Evolutionary conservation across 2,113 vertebrate genomes (phyloP), one percentile per base, ranked within the genome.

Genomic region (Cheilinus undulatus): DNA sequence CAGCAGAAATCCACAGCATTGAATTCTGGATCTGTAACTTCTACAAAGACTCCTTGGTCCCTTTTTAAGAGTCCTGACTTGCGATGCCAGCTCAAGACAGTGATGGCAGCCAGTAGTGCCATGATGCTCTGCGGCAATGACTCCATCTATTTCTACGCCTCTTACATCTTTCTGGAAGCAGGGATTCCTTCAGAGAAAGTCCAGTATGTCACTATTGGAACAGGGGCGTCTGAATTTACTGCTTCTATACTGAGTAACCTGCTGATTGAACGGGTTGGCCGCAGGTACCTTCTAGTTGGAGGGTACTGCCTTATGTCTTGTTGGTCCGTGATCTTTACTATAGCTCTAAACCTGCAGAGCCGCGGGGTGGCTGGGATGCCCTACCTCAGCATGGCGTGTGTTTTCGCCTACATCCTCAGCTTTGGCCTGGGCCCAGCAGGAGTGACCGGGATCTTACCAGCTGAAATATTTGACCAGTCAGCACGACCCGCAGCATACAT

Each of bases 101-200:
- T 95, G 13, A 53, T 95, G 32, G 86, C 88, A 5, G 94, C 96
- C 74, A 94, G 95, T 87, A 95, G 95, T 0, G 94, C 95, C 83
- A 94, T 96, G 95, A 95, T 97, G 91, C 95, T 98, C 13, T 97
- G 96, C 0, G 95, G 96, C 7, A 97, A 96, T 0, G 95, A 97
- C 66, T 93, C 93, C 23, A 90, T 97, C 81, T 97, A 97, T 58
- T 95, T 94, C 81, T 98, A 97, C 0, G 95, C 96, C 12, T 94
- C 90, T 0, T 95, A 94, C 2, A 92, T 98, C 59, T 97, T 99
- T 71, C 80, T 84, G 12, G 88, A 89, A 69, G 96, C 95, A 0
- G 94, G 95, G 6, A 91, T 97, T 34, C 92, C 94, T 0, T 17
- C n/a, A 1, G 88, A 93, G 9, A 95, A 88, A 69, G 87, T 97